Percentiles rank a stretch among this genome's conserved stretches.
These are phyloP conservation scores for Boloria selene DNA, from an alignment of 2,888 invertebrate species.

Conservation along the genomic window DNA sequence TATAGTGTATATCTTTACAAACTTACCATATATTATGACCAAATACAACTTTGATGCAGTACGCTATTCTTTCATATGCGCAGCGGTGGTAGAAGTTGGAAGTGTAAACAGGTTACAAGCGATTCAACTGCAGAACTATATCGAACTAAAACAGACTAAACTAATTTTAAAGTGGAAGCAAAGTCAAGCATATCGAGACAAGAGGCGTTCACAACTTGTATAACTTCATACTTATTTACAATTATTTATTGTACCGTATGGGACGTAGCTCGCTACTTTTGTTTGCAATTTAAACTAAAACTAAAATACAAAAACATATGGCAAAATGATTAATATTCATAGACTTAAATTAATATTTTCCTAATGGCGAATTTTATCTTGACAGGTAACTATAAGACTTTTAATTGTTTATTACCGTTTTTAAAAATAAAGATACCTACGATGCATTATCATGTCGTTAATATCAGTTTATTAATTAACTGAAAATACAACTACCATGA, in stretches of 20 bases:
- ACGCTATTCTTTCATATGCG: conserved; percentile 9
- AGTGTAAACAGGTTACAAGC: conserved; percentile 28
- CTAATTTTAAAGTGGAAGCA: conserved; percentile 34
- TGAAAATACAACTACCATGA: too few relatives aligned
- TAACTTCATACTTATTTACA: conserved; percentile 9
- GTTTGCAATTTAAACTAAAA: too few relatives aligned
- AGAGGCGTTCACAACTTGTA: conserved; percentile 28
- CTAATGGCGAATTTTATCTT: too few relatives aligned
- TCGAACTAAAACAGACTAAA: conserved; percentile 28
- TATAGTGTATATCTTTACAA: background rate
- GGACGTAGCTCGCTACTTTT: background rate
- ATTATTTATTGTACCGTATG: background rate
- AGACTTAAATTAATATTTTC: too few relatives aligned
- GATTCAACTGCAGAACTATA: conserved; percentile 27
- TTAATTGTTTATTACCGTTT: too few relatives aligned
- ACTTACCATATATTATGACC: background rate
- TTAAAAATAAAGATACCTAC: too few relatives aligned
- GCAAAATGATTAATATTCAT: too few relatives aligned
- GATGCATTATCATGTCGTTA: too few relatives aligned
- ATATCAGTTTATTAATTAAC: too few relatives aligned
- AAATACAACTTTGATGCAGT: background rate
- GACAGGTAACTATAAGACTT: too few relatives aligned
- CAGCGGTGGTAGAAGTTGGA: background rate
- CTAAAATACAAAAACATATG: too few relatives aligned
- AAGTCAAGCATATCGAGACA: conserved; percentile 28